phyloP scores from a whole-genome alignment of 2,113 vertebrate genomes.

The Dicerorhinus sumatrensis region DNA sequence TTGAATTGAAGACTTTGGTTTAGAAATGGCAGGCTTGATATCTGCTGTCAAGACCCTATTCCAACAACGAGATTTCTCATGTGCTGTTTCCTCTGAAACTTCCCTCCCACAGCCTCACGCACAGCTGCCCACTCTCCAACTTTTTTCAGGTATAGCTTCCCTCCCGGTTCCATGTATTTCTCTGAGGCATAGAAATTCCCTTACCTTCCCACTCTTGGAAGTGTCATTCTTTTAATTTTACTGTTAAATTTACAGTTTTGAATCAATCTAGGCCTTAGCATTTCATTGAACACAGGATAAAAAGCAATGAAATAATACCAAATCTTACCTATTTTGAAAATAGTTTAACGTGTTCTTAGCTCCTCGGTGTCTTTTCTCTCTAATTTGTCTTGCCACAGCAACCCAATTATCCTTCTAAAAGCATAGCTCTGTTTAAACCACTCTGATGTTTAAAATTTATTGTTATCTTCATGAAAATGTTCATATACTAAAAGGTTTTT shows the following conservation, averaged over 20 bases:
- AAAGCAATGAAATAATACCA: background rate
- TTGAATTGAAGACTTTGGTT: background rate
- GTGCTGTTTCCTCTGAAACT: background rate
- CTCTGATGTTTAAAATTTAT: background rate
- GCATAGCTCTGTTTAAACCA: background rate
- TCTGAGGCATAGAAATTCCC: background rate
- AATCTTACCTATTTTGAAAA: background rate
- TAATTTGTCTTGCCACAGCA: background rate
- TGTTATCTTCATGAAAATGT: background rate
- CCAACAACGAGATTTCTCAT: background rate
- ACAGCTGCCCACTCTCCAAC: background rate
- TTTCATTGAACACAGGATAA: background rate
- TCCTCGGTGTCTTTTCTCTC: background rate
- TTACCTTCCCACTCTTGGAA: background rate
- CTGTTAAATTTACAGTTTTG: background rate
- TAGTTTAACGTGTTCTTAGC: background rate
- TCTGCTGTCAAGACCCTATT: background rate
- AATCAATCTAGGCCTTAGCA: background rate
- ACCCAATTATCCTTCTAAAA: background rate
- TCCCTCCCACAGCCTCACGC: too few species aligned
- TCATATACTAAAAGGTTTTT: background rate
- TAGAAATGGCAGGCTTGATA: background rate
- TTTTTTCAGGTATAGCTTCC: background rate
- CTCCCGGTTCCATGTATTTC: background rate
- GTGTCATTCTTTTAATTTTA: conserved; percentile 35